Conservation (phyloP, 2,797 vertebrate genomes). For the Liparis tanakae region DNA sequence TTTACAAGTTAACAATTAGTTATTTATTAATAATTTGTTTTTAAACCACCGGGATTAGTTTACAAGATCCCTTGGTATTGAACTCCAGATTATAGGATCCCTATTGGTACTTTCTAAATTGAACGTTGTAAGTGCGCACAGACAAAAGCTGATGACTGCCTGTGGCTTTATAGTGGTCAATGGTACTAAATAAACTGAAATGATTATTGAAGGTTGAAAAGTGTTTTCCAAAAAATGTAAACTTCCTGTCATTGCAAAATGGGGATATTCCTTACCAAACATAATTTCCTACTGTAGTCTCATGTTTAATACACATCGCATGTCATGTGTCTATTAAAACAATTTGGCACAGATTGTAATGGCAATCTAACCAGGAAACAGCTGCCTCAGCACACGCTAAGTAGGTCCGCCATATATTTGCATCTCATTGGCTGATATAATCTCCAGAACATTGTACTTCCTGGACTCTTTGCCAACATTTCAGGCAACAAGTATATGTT, state of each 20-base stretch:
- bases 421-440: conserved; percentile 1
- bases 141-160: not conserved
- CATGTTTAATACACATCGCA: not conserved
- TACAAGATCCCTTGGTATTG: not conserved
- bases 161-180: not conserved
- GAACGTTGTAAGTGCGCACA: not conserved
- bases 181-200: not conserved
- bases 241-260: not conserved
- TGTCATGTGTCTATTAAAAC: not conserved
- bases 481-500: not conserved
- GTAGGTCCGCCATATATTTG: not conserved
- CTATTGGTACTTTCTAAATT: not conserved
- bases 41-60: not conserved
- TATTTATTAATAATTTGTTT: not conserved
- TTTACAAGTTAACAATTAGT: not conserved
- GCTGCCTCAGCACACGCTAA: not conserved
- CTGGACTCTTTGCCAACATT: not conserved
- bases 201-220: not conserved
- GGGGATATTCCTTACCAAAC: not conserved
- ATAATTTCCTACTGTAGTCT: not conserved
- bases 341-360: not conserved
- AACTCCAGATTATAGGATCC: not conserved
- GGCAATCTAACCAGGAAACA: not conserved
- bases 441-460: not conserved
- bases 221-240: not conserved